Evolutionary conservation across 2,113 vertebrate genomes (phyloP).

Genomic region (Eidolon helvum): DNA sequence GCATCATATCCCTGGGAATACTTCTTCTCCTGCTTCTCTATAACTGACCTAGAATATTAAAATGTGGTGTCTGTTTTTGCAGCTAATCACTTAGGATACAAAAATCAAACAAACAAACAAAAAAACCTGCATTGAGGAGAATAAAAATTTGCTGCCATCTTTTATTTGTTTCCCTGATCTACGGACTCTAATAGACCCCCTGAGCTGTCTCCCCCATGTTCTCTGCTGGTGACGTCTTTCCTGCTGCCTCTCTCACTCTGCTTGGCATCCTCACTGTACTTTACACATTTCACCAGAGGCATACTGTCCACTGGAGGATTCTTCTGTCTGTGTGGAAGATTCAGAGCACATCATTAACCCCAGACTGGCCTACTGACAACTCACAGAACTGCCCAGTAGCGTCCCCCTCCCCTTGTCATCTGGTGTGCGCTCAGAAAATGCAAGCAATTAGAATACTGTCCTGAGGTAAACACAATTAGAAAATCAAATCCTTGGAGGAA

Average conservation of each 20-base stretch:
- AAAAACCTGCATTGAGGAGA: background rate
- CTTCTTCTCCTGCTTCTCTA: background rate
- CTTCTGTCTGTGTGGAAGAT: background rate
- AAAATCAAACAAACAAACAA: background rate
- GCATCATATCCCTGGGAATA: background rate
- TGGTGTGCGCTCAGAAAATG: background rate
- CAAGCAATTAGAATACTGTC: constrained; percentile 14
- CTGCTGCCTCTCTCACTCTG: background rate
- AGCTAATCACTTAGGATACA: background rate
- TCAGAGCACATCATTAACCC: background rate
- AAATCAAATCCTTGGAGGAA: constrained; percentile 1
- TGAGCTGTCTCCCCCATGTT: background rate
- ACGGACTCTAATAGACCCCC: background rate
- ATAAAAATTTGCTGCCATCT: background rate
- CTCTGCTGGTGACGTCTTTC: background rate
- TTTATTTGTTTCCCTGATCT: background rate
- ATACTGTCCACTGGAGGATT: background rate
- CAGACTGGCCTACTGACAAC: background rate
- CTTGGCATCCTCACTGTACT: background rate
- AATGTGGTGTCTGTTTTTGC: background rate
- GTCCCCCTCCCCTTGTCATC: background rate
- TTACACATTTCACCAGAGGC: background rate
- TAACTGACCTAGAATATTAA: constrained; percentile 30
- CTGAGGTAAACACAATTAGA: constrained; percentile 34
- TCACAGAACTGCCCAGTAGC: background rate